These are phyloP conservation scores for Orius laevigatus DNA, from an alignment of 1,140 invertebrate species.

Conservation along the genomic window DNA sequence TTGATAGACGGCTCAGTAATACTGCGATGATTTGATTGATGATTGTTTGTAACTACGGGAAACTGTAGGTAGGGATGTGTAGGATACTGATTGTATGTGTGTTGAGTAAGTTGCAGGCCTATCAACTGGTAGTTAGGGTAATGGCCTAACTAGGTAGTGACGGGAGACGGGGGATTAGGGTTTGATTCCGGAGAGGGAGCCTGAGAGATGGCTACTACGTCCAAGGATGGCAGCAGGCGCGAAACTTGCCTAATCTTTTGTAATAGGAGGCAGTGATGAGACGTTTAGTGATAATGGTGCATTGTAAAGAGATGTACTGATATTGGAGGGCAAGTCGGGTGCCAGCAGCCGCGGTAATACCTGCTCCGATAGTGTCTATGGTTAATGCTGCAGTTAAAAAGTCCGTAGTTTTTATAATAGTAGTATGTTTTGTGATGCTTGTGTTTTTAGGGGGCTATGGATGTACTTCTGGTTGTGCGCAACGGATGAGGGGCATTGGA, in stretches of 20 bases:
- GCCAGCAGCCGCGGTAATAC: conserved; percentile 81
- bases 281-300: conserved; percentile 73
- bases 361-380: conserved; percentile 81
- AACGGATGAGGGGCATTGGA: conserved; percentile 42
- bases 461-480: no score
- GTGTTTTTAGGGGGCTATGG: no score
- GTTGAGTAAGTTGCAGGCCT: no score
- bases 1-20: conserved; percentile 65
- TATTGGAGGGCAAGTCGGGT: conserved; percentile 83
- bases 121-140: conserved; percentile 69
- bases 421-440: no score
- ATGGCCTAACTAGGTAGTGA: conserved; percentile 62
- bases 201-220: conserved; percentile 84
- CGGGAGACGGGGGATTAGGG: conserved; percentile 59
- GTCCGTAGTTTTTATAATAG: conserved; percentile 57
- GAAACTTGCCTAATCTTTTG: conserved; percentile 72
- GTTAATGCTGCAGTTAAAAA: conserved; percentile 68
- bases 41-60: no score
- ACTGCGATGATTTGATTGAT: conserved; percentile 36
- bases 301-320: conserved; percentile 61
- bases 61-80: no score
- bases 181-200: conserved; percentile 54
- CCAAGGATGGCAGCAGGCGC: conserved; percentile 81
- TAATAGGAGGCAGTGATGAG: conserved; percentile 66
- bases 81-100: no score